Conservation (phyloP, 2,797 vertebrate genomes). For the Gymnodraco acuticeps region DNA sequence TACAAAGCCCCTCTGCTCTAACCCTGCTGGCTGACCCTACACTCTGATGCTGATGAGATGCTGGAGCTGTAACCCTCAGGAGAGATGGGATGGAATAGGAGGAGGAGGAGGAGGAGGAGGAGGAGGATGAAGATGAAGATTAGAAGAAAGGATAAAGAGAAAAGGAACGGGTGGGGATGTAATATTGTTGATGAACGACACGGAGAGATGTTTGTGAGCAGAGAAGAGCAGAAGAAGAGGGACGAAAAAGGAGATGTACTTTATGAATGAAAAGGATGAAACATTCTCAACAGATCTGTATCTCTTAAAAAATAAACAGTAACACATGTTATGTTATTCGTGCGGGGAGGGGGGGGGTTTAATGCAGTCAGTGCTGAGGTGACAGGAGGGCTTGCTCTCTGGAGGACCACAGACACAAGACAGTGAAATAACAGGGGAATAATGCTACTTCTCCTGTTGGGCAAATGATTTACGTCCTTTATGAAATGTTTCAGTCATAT, state of each 20-base stretch:
- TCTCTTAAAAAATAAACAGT: slow-evolving; percentile 14
- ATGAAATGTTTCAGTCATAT: slow-evolving; percentile 2
- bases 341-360: slow-evolving; percentile 14
- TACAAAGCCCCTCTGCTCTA: slow-evolving; percentile 42
- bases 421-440: slow-evolving; percentile 24
- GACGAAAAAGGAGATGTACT: background rate
- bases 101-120: slow-evolving; percentile 57
- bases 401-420: slow-evolving; percentile 28
- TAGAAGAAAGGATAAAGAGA: slow-evolving; percentile 10
- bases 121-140: slow-evolving; percentile 25
- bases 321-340: slow-evolving; percentile 30
- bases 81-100: slow-evolving; percentile 51
- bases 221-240: background rate
- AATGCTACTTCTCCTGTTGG: slow-evolving; percentile 15
- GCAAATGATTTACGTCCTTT: background rate
- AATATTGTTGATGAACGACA: slow-evolving; percentile 60
- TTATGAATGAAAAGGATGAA: background rate
- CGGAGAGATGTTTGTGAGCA: slow-evolving; percentile 10
- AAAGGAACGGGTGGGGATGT: slow-evolving; percentile 5
- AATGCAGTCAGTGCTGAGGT: slow-evolving; percentile 23
- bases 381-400: slow-evolving; percentile 39
- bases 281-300: background rate
- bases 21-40: slow-evolving; percentile 60
- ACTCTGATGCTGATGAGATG: slow-evolving; percentile 78
- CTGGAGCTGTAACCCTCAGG: slow-evolving; percentile 68